phyloP scores from a whole-genome alignment of 2,113 vertebrate species.

The Salvator merianae region DNA sequence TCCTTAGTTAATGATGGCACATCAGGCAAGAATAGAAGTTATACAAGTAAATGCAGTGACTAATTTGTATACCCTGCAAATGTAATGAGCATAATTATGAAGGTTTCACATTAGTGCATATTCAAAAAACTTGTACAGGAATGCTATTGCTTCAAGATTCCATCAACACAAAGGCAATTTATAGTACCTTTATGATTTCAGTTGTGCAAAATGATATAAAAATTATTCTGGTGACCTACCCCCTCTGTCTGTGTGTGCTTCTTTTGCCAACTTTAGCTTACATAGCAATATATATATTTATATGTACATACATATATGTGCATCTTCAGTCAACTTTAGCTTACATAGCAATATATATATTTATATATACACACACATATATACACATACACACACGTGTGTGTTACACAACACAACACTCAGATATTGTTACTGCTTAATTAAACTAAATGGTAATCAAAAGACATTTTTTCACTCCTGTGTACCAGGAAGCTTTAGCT shows the following conservation, averaged over 20 bases:
- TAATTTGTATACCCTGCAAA: slow-evolving; percentile 19
- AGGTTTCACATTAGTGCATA: not conserved
- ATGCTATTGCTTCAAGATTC: not conserved
- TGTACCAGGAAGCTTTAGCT: slow-evolving; percentile 65
- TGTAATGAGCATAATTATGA: slow-evolving; percentile 6
- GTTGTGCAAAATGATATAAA: not conserved
- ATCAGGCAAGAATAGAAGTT: not conserved
- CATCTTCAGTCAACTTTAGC: slow-evolving; percentile 24
- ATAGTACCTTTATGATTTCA: not conserved
- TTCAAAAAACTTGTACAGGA: not conserved
- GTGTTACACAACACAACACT: slow-evolving; percentile 30
- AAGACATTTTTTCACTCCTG: slow-evolving; percentile 64
- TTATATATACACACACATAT: not conserved
- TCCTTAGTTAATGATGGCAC: slow-evolving; percentile 22
- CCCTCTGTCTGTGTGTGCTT: not conserved
- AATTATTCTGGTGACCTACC: slow-evolving; percentile 9
- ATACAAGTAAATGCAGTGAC: slow-evolving; percentile 28
- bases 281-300: not conserved
- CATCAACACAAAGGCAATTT: not conserved
- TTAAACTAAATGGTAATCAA: slow-evolving; percentile 72
- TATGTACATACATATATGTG: not conserved
- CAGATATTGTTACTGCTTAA: slow-evolving; percentile 58
- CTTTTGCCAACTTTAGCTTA: slow-evolving; percentile 6
- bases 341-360: not conserved
- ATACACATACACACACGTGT: too few relatives aligned